Percentiles rank a stretch among this genome's conserved stretches.
These are phyloP conservation scores for Pyrocephalus nanus DNA, from an alignment of 2,797 vertebrate genomes.

Conservation along the genomic window DNA sequence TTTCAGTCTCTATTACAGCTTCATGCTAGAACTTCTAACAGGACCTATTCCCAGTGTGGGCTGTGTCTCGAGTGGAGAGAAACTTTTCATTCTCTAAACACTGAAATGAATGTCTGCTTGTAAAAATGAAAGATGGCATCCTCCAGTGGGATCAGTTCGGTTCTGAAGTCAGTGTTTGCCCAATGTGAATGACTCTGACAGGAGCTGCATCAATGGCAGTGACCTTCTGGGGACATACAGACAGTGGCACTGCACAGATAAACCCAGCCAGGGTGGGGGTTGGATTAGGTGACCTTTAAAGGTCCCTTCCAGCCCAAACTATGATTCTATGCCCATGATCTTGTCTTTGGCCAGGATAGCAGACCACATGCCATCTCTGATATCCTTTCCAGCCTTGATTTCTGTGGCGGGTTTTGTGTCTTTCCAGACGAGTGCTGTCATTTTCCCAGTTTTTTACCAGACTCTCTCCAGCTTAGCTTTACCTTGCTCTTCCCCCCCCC, in stretches of 20 bases:
- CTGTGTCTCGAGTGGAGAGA: neutral
- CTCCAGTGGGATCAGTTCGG: neutral
- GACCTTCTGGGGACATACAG: neutral
- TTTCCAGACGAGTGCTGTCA: neutral
- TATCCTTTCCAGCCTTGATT: neutral
- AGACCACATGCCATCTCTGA: rapidly evolving
- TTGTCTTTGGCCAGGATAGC: neutral
- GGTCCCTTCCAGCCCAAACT: neutral
- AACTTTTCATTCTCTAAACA: neutral
- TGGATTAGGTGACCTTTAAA: neutral
- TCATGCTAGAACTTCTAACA: neutral
- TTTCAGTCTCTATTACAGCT: neutral
- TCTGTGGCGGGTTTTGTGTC: neutral
- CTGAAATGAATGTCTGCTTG: neutral
- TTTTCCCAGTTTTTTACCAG: neutral
- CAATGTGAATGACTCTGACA: rapidly evolving
- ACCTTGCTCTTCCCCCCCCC: neutral
- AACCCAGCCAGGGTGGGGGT: neutral
- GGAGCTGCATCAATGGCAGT: neutral
- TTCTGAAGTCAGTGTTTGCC: neutral
- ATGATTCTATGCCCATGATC: neutral
- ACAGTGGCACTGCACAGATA: neutral
- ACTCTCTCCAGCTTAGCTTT: neutral
- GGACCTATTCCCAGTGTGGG: rapidly evolving
- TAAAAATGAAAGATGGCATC: neutral